Evolutionary conservation across 2,888 invertebrate genomes (phyloP).

Genomic region (Volucella bombylans): DNA sequence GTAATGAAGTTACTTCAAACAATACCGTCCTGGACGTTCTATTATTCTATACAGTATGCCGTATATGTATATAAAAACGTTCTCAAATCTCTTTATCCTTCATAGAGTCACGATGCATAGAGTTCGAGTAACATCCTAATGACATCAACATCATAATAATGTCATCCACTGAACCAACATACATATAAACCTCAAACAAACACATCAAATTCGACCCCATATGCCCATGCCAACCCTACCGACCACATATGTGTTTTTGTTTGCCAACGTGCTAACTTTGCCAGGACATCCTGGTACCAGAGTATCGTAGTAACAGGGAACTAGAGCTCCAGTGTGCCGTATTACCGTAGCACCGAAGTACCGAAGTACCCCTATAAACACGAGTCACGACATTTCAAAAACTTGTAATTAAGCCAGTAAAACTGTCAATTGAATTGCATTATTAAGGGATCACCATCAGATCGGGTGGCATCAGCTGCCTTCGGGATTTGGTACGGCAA

Average conservation of each 20-base stretch:
- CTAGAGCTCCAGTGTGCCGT: too few relatives aligned
- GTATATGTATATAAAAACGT: slow-evolving; percentile 32
- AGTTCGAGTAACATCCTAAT: slow-evolving; percentile 46
- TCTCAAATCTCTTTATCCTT: slow-evolving; percentile 21
- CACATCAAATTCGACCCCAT: slow-evolving; percentile 18
- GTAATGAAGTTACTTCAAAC: slow-evolving; percentile 65
- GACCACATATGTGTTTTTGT: slow-evolving; percentile 26
- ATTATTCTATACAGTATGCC: background rate
- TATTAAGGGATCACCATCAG: slow-evolving; percentile 57
- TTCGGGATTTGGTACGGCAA: background rate
- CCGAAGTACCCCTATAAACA: too few relatives aligned
- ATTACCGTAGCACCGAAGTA: too few relatives aligned
- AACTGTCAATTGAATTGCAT: slow-evolving; percentile 73
- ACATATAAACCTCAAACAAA: slow-evolving; percentile 50
- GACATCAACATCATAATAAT: slow-evolving; percentile 70
- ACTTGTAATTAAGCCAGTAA: slow-evolving; percentile 69
- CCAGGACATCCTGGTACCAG: slow-evolving; percentile 10
- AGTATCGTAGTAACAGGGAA: background rate
- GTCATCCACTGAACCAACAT: slow-evolving; percentile 52
- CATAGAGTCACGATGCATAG: background rate
- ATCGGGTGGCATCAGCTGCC: background rate
- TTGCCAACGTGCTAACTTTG: slow-evolving; percentile 45
- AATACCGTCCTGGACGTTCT: slow-evolving; percentile 37
- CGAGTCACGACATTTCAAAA: slow-evolving; percentile 30
- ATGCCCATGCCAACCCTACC: background rate